Percentiles rank a stretch among this genome's conserved stretches.
Conservation (phyloP, 2,113 vertebrate species). For the Piliocolobus tephrosceles region DNA sequence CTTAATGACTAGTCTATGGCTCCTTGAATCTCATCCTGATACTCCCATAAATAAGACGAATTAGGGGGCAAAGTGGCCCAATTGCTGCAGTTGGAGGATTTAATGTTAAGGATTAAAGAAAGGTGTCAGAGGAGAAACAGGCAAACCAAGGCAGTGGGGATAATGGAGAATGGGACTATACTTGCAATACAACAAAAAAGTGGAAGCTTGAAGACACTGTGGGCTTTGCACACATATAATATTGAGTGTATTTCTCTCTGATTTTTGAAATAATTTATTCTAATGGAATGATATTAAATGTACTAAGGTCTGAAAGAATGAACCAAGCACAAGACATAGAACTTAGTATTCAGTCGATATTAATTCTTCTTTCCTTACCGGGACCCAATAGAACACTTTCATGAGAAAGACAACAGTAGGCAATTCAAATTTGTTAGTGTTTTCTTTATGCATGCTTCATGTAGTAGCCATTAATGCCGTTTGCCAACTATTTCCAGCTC, state of each 20-base stretch:
- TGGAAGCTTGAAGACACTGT: not conserved
- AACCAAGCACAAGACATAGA: not conserved
- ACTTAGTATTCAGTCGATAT: constrained; percentile 9
- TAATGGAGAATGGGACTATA: not conserved
- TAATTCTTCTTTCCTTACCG: not conserved
- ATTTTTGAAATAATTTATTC: constrained; percentile 4
- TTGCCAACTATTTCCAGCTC: not conserved
- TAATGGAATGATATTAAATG: not conserved
- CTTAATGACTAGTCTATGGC: not conserved
- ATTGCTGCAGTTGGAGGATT: not conserved
- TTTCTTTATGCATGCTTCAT: not conserved
- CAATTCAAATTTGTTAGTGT: not conserved
- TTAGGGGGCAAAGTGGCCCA: not conserved
- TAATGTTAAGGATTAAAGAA: not conserved
- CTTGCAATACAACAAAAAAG: not conserved
- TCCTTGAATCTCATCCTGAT: not conserved
- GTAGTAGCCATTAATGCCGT: not conserved
- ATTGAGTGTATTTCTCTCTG: not conserved
- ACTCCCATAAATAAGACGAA: constrained; percentile 3
- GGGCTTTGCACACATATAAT: not conserved
- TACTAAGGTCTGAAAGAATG: not conserved
- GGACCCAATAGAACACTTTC: not conserved
- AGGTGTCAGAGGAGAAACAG: not conserved
- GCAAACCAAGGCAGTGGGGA: not conserved
- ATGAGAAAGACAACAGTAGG: constrained; percentile 25